Evolutionary conservation across 2,113 vertebrate genomes (phyloP).

Genomic region (Lepisosteus osseus): DNA sequence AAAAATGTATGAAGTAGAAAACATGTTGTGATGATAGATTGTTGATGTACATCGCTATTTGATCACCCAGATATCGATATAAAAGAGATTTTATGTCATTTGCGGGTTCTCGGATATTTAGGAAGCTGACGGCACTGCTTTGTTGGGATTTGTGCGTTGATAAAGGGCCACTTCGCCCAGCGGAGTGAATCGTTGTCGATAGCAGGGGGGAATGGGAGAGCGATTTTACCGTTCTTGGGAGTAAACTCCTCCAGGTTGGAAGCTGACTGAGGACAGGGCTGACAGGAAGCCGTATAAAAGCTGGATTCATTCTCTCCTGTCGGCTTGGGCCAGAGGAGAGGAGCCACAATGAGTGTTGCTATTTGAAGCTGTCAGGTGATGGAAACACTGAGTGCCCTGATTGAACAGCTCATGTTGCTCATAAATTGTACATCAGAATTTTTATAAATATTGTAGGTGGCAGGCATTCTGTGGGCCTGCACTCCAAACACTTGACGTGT

Average conservation of each 20-base stretch:
- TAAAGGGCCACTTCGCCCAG: no score
- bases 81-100: no score
- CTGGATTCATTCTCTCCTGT: conserved; percentile 53
- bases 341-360: conserved; percentile 26
- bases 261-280: conserved; percentile 25
- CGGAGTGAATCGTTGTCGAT: no score
- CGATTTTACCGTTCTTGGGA: neutral
- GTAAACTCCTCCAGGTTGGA: neutral
- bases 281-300: conserved; percentile 59
- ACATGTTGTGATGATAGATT: no score
- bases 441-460: conserved; percentile 57
- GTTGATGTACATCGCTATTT: no score
- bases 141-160: no score
- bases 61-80: no score
- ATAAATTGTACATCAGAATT: conserved; percentile 74
- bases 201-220: no score
- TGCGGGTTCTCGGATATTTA: no score
- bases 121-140: no score
- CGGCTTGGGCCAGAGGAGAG: conserved; percentile 45
- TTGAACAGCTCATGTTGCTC: conserved; percentile 60
- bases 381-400: conserved; percentile 47
- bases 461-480: conserved; percentile 37
- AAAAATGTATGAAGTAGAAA: no score
- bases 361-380: conserved; percentile 54
- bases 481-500: conserved; percentile 4